These are phyloP conservation scores for Diorhabda carinulata DNA, from an alignment of 1,140 invertebrate genomes.

Conservation along the genomic window DNA sequence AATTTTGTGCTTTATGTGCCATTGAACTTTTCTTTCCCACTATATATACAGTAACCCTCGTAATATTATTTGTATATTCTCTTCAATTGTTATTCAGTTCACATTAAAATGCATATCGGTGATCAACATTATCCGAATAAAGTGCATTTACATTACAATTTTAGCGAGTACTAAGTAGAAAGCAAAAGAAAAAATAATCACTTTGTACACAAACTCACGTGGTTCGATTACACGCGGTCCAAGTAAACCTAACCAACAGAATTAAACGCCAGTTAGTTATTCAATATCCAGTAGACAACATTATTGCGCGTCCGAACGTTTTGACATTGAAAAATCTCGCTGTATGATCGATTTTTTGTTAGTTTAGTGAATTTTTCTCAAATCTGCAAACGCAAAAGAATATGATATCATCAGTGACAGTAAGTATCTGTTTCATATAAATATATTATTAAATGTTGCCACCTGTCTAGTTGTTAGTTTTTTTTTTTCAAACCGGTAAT, in stretches of 20 bases:
- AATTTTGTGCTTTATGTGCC: too few species aligned
- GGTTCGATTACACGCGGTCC: slow-evolving; percentile 1
- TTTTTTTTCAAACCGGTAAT: too few species aligned
- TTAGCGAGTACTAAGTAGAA: not conserved
- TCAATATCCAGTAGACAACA: not conserved
- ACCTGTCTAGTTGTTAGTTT: too few species aligned
- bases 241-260: not conserved
- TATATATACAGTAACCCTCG: too few species aligned
- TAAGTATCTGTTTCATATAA: not conserved
- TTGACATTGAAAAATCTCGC: slow-evolving; percentile 4
- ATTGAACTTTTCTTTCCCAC: too few species aligned
- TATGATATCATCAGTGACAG: not conserved
- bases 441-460: too few species aligned
- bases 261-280: slow-evolving; percentile 7
- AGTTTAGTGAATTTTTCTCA: not conserved
- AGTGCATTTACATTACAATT: too few species aligned
- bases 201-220: slow-evolving; percentile 12
- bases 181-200: not conserved
- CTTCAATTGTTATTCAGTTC: too few species aligned
- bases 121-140: too few species aligned
- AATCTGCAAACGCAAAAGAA: not conserved
- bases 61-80: too few species aligned
- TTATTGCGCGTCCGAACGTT: slow-evolving; percentile 4
- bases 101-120: too few species aligned
- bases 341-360: not conserved